Evolutionary conservation across 2,113 vertebrate species (phyloP), one percentile per base, ranked within the genome.

Genomic region (Neoarius graeffei): DNA sequence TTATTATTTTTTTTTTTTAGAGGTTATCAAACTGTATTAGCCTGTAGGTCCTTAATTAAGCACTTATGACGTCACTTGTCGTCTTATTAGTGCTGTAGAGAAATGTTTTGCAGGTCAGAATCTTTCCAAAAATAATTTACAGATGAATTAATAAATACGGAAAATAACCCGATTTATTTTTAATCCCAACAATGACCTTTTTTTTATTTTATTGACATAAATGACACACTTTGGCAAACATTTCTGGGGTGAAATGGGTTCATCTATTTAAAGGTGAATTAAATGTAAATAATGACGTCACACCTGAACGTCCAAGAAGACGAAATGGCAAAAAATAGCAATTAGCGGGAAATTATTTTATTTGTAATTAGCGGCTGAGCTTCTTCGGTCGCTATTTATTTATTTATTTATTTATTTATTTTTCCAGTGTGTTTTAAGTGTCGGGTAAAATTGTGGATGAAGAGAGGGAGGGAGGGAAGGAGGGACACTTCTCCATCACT

Each of bases 401-500:
- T 73, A 57, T 87, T 85, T 11, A 48, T 30, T 19, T 54, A 1
- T 11, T 54, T 54, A 7, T 54, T 54, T 57, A 13, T 57, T 14
- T 3, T 15, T 13, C 56, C 62, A 14, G 50, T 60, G 88, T 81
- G 73, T 27, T 81, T 81, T 19, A 19, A 59, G 11, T 30, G 77
- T 57, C 54, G n/a, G 52, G 87, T 88, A 90, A 64, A 2, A n/a
- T 64, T 74, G 91, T 92, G 89, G 83, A 92, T 93, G 89, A 81
- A 93, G 93, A 4, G 42, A 42, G 42, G 42, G 42, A 42, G 35
- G 35, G 1, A 42, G 35, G 35, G 35, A 42, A 42, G 35, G 35
- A 42, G 42, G 91, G 95, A 93, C 94, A 94, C 92, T 90, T 85
- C 76, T 90, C 89, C 92, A 93, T 92, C 89, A 93, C 93, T 92